Conservation (phyloP, 2,113 vertebrate species). For the Thymallus thymallus region DNA sequence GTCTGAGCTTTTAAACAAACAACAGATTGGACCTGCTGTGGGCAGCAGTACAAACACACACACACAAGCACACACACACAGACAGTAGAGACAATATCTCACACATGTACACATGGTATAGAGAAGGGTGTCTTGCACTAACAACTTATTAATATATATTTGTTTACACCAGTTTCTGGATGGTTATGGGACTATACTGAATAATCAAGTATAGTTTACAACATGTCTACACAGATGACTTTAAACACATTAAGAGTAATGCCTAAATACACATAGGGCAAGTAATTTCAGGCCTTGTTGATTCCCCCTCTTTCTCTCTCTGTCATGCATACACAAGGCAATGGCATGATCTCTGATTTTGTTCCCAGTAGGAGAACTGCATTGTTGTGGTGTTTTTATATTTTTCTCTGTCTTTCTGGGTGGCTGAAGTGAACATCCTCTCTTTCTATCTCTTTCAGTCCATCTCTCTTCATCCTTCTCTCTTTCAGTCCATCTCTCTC, state of each 20-base stretch:
- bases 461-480: not conserved
- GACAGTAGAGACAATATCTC: not conserved
- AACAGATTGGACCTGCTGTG: not conserved
- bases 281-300: not conserved
- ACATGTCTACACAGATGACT: not conserved
- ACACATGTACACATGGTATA: not conserved
- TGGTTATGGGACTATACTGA: no score
- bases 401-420: no score
- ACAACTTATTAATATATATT: no score
- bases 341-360: no score
- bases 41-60: not conserved
- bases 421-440: no score
- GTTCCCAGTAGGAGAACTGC: no score
- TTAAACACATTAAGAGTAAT: not conserved
- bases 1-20: not conserved
- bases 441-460: no score
- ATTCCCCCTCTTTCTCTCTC: not conserved
- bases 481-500: constrained; percentile 10
- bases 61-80: not conserved
- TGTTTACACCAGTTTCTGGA: no score
- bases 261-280: not conserved
- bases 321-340: no score
- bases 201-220: not conserved
- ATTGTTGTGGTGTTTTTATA: no score
- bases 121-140: no score